Conservation (phyloP, 92 coral and sea anemone species). For the Parazoanthus atlanticus region DNA sequence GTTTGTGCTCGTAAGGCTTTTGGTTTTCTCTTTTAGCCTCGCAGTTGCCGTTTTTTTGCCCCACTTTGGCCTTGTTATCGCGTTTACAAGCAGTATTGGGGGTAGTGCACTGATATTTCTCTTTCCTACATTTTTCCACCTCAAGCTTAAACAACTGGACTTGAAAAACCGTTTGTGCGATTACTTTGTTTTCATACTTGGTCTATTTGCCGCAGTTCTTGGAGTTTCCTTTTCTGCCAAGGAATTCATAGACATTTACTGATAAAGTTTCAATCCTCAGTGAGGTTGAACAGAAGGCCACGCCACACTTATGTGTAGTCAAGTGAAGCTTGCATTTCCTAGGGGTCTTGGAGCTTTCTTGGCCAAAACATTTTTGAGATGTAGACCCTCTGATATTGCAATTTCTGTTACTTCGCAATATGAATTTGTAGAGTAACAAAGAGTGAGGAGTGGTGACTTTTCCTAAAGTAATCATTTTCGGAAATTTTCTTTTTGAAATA, state of each 20-base stretch:
- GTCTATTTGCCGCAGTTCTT: conserved; percentile 20
- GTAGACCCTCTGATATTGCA: too few relatives aligned
- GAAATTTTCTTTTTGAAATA: too few relatives aligned
- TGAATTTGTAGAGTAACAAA: too few relatives aligned
- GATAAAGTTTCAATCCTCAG: neutral
- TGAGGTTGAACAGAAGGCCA: neutral
- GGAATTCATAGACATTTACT: neutral
- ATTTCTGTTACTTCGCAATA: too few relatives aligned
- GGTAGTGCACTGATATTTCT: conserved; percentile 10
- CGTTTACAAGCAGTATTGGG: conserved; percentile 32
- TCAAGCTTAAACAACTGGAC: conserved; percentile 6
- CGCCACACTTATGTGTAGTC: too few relatives aligned
- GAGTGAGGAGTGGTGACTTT: too few relatives aligned
- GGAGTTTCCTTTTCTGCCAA: conserved; percentile 32
- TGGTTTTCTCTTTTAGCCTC: neutral
- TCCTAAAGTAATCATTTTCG: too few relatives aligned
- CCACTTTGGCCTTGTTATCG: conserved; percentile 15
- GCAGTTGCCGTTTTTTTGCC: conserved; percentile 29
- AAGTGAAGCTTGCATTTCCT: too few relatives aligned
- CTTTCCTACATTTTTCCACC: conserved; percentile 26
- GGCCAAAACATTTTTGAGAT: too few relatives aligned
- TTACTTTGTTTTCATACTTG: conserved; percentile 18
- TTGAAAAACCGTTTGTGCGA: neutral
- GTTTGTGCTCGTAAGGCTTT: conserved; percentile 3
- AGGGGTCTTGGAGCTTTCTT: too few relatives aligned